These are phyloP conservation scores for Aldrovandia affinis DNA, from an alignment of 2,797 vertebrate species.

Conservation along the genomic window DNA sequence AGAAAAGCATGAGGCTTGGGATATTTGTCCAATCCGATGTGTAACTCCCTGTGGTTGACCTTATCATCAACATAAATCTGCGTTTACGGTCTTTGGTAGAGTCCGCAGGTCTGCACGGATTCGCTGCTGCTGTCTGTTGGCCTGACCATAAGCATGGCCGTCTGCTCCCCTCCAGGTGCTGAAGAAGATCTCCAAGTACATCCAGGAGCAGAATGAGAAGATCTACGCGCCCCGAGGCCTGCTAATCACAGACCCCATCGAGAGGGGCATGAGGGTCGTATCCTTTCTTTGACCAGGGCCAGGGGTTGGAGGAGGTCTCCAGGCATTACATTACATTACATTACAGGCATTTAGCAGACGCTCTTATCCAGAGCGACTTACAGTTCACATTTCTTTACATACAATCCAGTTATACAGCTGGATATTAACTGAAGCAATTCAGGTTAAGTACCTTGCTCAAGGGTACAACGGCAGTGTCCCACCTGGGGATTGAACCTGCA, in stretches of 20 bases:
- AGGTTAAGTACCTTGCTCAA: too few relatives aligned
- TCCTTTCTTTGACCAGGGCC: conserved; percentile 72
- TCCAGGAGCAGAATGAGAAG: conserved; percentile 98
- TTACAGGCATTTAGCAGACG: too few relatives aligned
- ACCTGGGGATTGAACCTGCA: too few relatives aligned
- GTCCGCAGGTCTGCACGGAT: background rate
- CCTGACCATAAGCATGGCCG: conserved; percentile 19
- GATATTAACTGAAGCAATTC: too few relatives aligned
- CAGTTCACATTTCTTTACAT: too few relatives aligned
- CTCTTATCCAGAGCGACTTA: too few relatives aligned
- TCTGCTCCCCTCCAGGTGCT: conserved; percentile 76
- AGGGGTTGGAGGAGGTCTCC: background rate
- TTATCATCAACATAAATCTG: background rate
- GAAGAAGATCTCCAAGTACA: conserved; percentile 93
- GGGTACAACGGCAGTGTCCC: too few relatives aligned
- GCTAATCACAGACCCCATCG: conserved; percentile 92
- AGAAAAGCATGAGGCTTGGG: too few relatives aligned
- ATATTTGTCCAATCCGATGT: background rate
- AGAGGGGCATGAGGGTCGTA: conserved; percentile 97
- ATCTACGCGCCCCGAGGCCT: conserved; percentile 92
- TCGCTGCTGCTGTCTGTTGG: background rate
- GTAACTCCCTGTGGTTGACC: background rate
- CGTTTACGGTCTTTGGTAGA: background rate
- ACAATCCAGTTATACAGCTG: too few relatives aligned
- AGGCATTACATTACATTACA: too few relatives aligned